Evolutionary conservation across 2,888 invertebrate species (phyloP).

Genomic region (Spisula subtruncata): DNA sequence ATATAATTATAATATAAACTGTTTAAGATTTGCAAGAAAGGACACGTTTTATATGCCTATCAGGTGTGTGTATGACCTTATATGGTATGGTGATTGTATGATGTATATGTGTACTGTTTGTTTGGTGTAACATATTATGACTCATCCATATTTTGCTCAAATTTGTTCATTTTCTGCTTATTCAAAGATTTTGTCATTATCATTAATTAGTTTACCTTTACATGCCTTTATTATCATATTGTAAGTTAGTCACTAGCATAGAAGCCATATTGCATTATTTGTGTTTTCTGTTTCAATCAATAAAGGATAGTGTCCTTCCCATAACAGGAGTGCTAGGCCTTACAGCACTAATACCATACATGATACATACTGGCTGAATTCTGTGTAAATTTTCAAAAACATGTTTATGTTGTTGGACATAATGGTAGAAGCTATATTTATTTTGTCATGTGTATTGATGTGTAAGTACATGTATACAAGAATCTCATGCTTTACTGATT

Average conservation of each 20-base stretch:
- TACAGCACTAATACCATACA: too few relatives aligned
- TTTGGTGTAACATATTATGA: constrained; percentile 1
- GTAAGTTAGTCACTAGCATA: not conserved
- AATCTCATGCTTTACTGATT: not conserved
- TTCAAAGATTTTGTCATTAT: not conserved
- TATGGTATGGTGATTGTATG: not conserved
- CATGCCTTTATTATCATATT: not conserved
- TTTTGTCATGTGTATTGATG: not conserved
- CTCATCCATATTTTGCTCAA: not conserved
- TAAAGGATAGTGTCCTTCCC: too few relatives aligned
- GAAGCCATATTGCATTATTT: not conserved
- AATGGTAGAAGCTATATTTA: not conserved
- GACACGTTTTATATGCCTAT: too few relatives aligned
- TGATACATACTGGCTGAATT: too few relatives aligned
- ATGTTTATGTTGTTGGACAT: too few relatives aligned
- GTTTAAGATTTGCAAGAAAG: too few relatives aligned
- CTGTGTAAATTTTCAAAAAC: too few relatives aligned
- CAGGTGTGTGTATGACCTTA: too few relatives aligned
- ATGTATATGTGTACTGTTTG: not conserved
- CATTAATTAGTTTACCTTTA: not conserved
- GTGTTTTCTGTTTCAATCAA: not conserved
- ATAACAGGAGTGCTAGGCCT: too few relatives aligned
- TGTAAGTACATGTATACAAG: not conserved
- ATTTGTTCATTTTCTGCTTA: not conserved
- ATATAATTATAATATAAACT: too few relatives aligned